A percentile compares a stretch with the other conserved stretches of the same genome.
Conservation (phyloP, 2,888 invertebrate genomes). For the Phyllotreta cruciferae region DNA sequence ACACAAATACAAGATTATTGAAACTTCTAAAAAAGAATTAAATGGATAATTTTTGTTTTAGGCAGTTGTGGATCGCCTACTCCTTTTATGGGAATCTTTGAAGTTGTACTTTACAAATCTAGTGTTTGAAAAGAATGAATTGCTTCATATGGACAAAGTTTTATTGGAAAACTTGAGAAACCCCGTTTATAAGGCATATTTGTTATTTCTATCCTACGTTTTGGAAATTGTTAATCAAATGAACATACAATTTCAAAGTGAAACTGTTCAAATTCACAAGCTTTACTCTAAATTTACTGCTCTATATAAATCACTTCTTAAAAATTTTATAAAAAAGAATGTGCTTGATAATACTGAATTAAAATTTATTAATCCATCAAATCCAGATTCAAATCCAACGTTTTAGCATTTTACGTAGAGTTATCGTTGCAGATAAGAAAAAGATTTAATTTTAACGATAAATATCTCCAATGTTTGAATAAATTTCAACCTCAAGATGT, state of each 20-base stretch:
- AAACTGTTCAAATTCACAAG: constrained; percentile 20
- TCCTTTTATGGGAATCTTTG: constrained; percentile 21
- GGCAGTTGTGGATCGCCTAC: constrained; percentile 26
- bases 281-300: constrained; percentile 11
- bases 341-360: background rate
- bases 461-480: too few relatives aligned
- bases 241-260: constrained; percentile 25
- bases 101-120: constrained; percentile 17
- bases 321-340: constrained; percentile 4
- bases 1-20: background rate
- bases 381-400: background rate
- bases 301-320: constrained; percentile 23
- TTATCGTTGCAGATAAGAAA: background rate
- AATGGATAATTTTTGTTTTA: constrained; percentile 13
- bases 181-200: constrained; percentile 25
- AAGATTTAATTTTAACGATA: constrained; percentile 7
- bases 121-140: constrained; percentile 15
- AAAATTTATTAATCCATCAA: background rate
- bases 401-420: background rate
- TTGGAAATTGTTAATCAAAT: constrained; percentile 22
- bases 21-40: background rate
- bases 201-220: constrained; percentile 22
- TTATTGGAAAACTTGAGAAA: constrained; percentile 16
- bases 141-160: constrained; percentile 5
- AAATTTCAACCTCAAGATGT: too few relatives aligned